phyloP scores from a whole-genome alignment of 1,140 invertebrate genomes.

The Holcopasites calliopsidis region DNA sequence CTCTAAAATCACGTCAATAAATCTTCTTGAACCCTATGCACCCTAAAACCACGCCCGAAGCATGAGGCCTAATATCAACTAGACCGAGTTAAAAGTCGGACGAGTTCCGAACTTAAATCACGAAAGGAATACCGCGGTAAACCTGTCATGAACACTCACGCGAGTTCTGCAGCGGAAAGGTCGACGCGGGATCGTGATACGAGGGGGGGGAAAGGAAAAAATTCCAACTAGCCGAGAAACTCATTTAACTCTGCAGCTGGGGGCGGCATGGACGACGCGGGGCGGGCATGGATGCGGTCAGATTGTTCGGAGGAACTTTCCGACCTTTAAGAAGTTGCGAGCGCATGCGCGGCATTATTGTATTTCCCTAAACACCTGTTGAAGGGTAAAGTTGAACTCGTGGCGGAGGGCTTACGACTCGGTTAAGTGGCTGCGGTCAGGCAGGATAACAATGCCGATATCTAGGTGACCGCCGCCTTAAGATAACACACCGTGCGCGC shows the following conservation, averaged over 20 bases:
- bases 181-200: no score
- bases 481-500: constrained; percentile 33
- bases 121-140: no score
- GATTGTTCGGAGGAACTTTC: constrained; percentile 68
- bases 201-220: background rate
- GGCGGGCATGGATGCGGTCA: constrained; percentile 52
- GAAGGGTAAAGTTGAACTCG: constrained; percentile 77
- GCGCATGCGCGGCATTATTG: constrained; percentile 80
- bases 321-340: constrained; percentile 72
- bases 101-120: background rate
- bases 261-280: constrained; percentile 43
- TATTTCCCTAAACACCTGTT: constrained; percentile 81
- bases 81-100: background rate
- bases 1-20: no score
- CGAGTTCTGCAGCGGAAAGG: background rate
- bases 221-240: constrained; percentile 38
- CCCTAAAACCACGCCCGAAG: no score
- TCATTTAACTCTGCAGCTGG: constrained; percentile 47
- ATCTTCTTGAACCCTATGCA: no score
- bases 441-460: constrained; percentile 73
- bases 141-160: background rate
- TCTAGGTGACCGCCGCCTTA: constrained; percentile 54
- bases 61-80: background rate
- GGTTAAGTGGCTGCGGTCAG: constrained; percentile 77
- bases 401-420: constrained; percentile 70